Percentiles rank a stretch among this genome's conserved stretches.
These are phyloP conservation scores for Sakesphorus luctuosus DNA, from an alignment of 2,113 vertebrate species.

Conservation along the genomic window DNA sequence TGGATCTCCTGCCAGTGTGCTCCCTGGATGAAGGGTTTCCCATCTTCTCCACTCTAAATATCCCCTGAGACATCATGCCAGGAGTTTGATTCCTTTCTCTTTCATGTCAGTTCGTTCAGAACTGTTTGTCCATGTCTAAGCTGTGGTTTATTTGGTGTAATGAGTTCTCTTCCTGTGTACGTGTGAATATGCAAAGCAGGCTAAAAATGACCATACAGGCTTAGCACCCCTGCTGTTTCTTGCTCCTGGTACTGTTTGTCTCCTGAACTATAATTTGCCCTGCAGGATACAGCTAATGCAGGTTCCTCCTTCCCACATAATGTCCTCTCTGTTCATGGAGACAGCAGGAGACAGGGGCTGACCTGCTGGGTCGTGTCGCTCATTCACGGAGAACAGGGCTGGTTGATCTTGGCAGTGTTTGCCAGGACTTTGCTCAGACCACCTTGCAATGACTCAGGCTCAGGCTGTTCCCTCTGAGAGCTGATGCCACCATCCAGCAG, in stretches of 20 bases:
- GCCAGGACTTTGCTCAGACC: neutral
- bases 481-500: neutral
- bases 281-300: neutral
- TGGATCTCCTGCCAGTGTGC: neutral
- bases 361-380: neutral
- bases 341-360: neutral
- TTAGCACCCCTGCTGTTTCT: neutral
- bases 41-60: neutral
- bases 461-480: neutral
- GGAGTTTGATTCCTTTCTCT: neutral
- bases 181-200: neutral
- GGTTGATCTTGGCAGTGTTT: neutral
- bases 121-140: neutral
- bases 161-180: neutral
- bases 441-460: conserved; percentile 15
- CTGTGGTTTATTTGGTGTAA: neutral
- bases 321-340: neutral
- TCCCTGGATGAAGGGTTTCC: neutral
- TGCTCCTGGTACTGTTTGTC: neutral
- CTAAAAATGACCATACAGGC: neutral
- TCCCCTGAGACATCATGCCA: neutral
- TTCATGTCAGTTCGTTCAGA: rapidly evolving
- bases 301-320: conserved; percentile 14
- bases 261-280: neutral
- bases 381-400: neutral